phyloP scores from a whole-genome alignment of 2,113 vertebrate species.

The Lophotis ruficrista region DNA sequence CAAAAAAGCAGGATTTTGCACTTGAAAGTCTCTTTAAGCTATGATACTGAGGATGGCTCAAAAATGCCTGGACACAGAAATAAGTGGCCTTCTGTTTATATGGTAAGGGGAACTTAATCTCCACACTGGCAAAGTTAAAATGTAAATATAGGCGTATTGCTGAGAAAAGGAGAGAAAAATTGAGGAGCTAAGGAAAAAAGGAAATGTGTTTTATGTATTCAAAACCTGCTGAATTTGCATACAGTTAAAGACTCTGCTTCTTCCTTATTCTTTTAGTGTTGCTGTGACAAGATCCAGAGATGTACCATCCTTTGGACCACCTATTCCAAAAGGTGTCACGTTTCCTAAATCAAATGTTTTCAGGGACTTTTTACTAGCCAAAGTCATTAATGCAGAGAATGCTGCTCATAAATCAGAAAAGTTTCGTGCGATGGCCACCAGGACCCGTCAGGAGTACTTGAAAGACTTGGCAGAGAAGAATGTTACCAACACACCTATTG shows the following conservation, averaged over 20 bases:
- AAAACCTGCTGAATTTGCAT: not conserved
- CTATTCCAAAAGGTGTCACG: slow-evolving; percentile 92
- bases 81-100: not conserved
- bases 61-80: not conserved
- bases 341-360: slow-evolving; percentile 97
- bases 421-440: slow-evolving; percentile 94
- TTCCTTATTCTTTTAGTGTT: slow-evolving; percentile 76
- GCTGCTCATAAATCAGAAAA: slow-evolving; percentile 97
- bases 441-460: slow-evolving; percentile 94
- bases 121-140: not conserved
- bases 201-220: not conserved
- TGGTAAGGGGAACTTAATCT: not conserved
- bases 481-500: slow-evolving; percentile 92
- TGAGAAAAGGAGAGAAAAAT: not conserved
- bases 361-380: slow-evolving; percentile 95
- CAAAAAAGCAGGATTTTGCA: not conserved
- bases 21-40: not conserved
- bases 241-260: not conserved
- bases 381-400: slow-evolving; percentile 96
- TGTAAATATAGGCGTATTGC: not conserved
- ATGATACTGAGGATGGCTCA: not conserved
- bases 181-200: not conserved
- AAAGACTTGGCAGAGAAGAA: slow-evolving; percentile 95
- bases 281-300: slow-evolving; percentile 95
- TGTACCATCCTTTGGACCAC: slow-evolving; percentile 93